Conservation (phyloP, 2,797 vertebrate genomes). For the Malurus leucopterus region DNA sequence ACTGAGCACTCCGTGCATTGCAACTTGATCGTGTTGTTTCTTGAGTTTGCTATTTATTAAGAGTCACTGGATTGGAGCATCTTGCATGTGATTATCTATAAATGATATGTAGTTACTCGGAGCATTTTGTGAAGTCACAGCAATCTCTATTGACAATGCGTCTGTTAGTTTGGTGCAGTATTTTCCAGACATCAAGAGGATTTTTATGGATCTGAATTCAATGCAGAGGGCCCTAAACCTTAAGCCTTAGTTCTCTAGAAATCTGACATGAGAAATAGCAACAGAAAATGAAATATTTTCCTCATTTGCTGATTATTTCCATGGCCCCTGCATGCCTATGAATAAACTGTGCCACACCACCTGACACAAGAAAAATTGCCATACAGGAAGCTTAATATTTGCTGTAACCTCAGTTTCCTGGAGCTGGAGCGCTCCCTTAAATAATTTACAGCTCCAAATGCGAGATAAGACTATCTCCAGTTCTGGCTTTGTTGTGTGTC, state of each 20-base stretch:
- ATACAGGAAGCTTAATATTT: slow-evolving; percentile 61
- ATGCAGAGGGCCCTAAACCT: not conserved
- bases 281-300: slow-evolving; percentile 42
- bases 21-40: not conserved
- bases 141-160: not conserved
- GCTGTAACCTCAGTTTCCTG: slow-evolving; percentile 59
- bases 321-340: slow-evolving; percentile 8
- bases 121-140: not conserved
- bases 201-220: slow-evolving; percentile 22
- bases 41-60: not conserved
- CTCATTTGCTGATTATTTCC: slow-evolving; percentile 51
- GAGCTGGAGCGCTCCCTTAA: slow-evolving; percentile 36
- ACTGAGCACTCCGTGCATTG: not conserved
- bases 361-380: slow-evolving; percentile 58
- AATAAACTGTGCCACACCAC: slow-evolving; percentile 39
- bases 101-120: not conserved
- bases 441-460: slow-evolving; percentile 62
- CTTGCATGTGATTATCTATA: not conserved
- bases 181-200: not conserved
- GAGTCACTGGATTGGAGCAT: not conserved
- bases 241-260: not conserved
- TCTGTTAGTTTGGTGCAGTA: not conserved
- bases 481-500: not conserved
- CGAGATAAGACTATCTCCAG: slow-evolving; percentile 53
- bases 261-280: slow-evolving; percentile 19